Percentiles rank a stretch among this genome's conserved stretches.
phyloP scores from a whole-genome alignment of 2,797 vertebrate species.

The Mycteria americana region DNA sequence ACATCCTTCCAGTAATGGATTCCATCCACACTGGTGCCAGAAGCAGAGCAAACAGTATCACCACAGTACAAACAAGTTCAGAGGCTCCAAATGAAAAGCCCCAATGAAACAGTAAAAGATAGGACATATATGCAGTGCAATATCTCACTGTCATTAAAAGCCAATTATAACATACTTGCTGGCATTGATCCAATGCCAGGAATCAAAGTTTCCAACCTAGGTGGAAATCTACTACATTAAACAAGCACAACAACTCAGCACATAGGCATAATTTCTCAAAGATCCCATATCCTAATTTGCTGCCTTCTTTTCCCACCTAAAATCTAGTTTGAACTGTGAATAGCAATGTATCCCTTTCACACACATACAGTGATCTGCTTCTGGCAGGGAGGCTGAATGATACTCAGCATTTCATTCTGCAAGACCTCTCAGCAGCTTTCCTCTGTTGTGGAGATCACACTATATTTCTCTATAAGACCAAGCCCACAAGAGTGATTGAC shows the following conservation, averaged over 20 bases:
- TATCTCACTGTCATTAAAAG: background rate
- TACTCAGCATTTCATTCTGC: background rate
- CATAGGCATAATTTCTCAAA: background rate
- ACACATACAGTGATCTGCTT: background rate
- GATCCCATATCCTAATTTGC: background rate
- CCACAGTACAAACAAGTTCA: slow-evolving; percentile 48
- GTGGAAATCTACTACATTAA: background rate
- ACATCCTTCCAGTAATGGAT: slow-evolving; percentile 35
- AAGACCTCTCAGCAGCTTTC: background rate
- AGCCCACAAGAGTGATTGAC: background rate
- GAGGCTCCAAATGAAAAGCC: slow-evolving; percentile 23
- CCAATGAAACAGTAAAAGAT: slow-evolving; percentile 32
- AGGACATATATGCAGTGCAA: background rate
- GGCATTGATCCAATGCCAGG: background rate
- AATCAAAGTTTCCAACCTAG: background rate
- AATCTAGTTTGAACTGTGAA: background rate
- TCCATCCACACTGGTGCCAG: slow-evolving; percentile 34
- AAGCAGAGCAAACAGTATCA: slow-evolving; percentile 53
- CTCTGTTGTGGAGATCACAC: background rate
- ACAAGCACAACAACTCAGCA: background rate
- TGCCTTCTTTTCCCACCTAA: background rate
- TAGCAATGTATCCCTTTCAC: background rate
- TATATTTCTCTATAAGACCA: background rate
- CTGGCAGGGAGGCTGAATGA: background rate
- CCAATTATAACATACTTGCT: background rate